Percentiles rank a stretch among this genome's conserved stretches.
phyloP scores from a whole-genome alignment of 2,797 vertebrate species.

The Hypotaenidia okinawae region DNA sequence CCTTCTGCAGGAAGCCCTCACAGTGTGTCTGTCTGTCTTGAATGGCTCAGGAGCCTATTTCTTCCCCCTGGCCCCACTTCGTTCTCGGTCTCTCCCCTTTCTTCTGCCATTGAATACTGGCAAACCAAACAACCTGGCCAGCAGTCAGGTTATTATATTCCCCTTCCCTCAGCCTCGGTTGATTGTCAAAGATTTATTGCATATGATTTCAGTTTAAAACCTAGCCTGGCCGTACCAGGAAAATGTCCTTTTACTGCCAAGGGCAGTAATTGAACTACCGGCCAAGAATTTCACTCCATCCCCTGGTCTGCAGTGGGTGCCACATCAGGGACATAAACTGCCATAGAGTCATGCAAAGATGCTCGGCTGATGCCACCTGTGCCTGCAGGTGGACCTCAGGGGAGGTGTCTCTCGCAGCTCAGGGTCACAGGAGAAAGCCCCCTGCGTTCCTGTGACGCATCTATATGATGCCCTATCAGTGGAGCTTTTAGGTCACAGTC shows the following conservation, averaged over 20 bases:
- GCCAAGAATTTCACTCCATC: background rate
- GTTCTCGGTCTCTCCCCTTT: slow-evolving; percentile 5
- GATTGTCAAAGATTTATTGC: background rate
- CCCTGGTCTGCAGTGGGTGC: background rate
- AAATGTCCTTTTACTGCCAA: background rate
- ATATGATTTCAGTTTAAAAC: background rate
- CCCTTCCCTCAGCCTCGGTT: background rate
- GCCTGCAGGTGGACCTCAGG: background rate
- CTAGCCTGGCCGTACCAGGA: background rate
- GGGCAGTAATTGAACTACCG: background rate
- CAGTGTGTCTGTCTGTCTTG: slow-evolving; percentile 5
- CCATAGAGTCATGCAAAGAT: background rate
- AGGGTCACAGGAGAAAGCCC: background rate
- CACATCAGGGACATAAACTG: background rate
- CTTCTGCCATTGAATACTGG: background rate
- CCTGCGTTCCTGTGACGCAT: fast-evolving
- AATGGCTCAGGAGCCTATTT: background rate
- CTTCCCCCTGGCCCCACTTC: background rate
- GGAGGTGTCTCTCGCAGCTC: background rate
- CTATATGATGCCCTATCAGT: background rate
- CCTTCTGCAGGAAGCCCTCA: slow-evolving; percentile 34
- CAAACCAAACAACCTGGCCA: background rate
- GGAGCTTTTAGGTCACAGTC: background rate
- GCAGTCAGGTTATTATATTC: background rate
- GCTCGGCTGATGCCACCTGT: background rate